Evolutionary conservation across 1,140 invertebrate genomes (phyloP).

Genomic region (Solenopsis invicta): DNA sequence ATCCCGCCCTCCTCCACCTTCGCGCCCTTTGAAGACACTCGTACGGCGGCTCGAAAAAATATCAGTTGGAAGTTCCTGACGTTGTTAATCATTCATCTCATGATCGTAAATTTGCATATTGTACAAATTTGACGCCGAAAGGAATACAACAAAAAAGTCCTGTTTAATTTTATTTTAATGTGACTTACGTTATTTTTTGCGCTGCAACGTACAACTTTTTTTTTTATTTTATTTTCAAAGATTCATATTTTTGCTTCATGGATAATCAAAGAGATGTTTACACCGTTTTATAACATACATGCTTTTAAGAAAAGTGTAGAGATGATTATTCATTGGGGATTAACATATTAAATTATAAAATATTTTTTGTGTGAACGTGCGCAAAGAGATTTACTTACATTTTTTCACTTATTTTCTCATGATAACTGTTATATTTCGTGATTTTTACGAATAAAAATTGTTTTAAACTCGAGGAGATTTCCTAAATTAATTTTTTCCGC

Average conservation of each 20-base stretch:
- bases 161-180: conserved; percentile 20
- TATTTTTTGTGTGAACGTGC: not conserved
- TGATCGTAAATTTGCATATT: conserved; percentile 24
- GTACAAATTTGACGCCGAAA: conserved; percentile 22
- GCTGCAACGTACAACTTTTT: not conserved
- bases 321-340: not conserved
- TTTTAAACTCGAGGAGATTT: not conserved
- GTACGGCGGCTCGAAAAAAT: conserved; percentile 28
- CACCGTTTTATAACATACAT: not conserved
- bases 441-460: conserved; percentile 1
- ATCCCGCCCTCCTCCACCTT: conserved; percentile 29
- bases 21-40: conserved; percentile 34
- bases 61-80: conserved; percentile 31
- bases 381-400: not conserved
- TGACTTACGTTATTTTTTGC: conserved; percentile 4
- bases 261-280: not conserved
- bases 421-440: conserved; percentile 12
- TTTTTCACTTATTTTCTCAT: not conserved
- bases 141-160: not conserved
- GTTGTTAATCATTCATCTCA: conserved; percentile 13
- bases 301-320: not conserved
- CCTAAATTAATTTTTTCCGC: conserved; percentile 26
- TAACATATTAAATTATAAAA: conserved; percentile 31
- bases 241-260: not conserved
- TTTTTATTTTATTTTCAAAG: not conserved